phyloP scores from a whole-genome alignment of 2,797 vertebrate species.

The Leptatherina wallacei region DNA sequence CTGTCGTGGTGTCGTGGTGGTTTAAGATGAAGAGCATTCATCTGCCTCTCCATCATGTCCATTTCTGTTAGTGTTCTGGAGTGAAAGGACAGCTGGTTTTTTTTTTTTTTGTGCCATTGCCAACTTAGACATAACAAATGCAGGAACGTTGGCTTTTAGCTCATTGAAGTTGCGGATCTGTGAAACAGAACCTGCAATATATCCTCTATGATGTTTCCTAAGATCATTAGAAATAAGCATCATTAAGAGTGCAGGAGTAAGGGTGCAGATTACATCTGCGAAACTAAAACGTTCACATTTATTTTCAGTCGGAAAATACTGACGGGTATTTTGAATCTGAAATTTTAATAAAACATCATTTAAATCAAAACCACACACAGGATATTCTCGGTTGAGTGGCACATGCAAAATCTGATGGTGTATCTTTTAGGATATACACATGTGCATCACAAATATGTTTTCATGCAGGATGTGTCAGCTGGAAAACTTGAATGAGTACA shows the following conservation, averaged over 20 bases:
- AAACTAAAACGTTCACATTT: background rate
- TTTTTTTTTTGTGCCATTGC: constrained; percentile 1
- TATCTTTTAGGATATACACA: too few relatives aligned
- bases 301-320: background rate
- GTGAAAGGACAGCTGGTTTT: background rate
- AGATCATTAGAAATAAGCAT: background rate
- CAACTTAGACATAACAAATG: background rate
- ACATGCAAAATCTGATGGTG: too few relatives aligned
- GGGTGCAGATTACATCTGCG: background rate
- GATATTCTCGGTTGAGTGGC: too few relatives aligned
- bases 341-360: too few relatives aligned
- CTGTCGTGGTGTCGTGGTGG: background rate
- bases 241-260: background rate
- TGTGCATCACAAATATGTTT: too few relatives aligned
- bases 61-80: background rate
- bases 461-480: too few relatives aligned
- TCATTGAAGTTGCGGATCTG: background rate
- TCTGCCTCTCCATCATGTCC: background rate
- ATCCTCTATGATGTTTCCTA: background rate
- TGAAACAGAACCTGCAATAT: background rate
- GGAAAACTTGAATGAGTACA: too few relatives aligned
- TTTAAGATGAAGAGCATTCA: background rate
- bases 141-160: background rate
- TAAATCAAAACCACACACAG: too few relatives aligned
- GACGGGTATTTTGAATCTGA: too few relatives aligned